These are phyloP conservation scores for Allacma fusca DNA, from an alignment of 2,888 invertebrate genomes.

Conservation along the genomic window DNA sequence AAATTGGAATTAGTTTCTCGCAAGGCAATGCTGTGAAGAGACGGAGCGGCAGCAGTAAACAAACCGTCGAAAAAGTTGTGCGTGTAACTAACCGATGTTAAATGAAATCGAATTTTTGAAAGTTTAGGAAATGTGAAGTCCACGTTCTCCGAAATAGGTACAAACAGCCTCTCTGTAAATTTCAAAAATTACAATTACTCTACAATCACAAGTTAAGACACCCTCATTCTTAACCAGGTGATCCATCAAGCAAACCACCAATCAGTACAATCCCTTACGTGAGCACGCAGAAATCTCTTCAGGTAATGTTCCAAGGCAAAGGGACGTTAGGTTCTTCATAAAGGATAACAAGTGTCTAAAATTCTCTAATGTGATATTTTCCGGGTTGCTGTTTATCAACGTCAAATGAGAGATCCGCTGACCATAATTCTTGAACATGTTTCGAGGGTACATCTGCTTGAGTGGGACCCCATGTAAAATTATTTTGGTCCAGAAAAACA, in stretches of 20 bases:
- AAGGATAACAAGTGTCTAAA: conserved; percentile 21
- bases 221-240: too few species aligned
- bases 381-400: conserved; percentile 17
- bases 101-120: conserved; percentile 23
- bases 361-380: conserved; percentile 21
- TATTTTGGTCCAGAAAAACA: conserved; percentile 28
- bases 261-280: background rate
- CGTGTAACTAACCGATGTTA: conserved; percentile 26
- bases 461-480: conserved; percentile 19
- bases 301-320: conserved; percentile 29
- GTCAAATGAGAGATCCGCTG: conserved; percentile 10
- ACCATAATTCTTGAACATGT: conserved; percentile 33
- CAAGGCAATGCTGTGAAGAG: conserved; percentile 16
- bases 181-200: background rate
- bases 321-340: conserved; percentile 12
- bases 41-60: conserved; percentile 19
- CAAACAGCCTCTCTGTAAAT: background rate
- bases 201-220: too few species aligned
- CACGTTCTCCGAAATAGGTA: background rate
- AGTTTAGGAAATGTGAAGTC: conserved; percentile 20
- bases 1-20: conserved; percentile 37
- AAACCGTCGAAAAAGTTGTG: conserved; percentile 28
- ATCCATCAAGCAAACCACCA: conserved; percentile 6
- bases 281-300: conserved; percentile 33
- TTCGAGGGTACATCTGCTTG: conserved; percentile 18